Evolutionary conservation across 2,113 vertebrate species (phyloP), one percentile per base, ranked within the genome.

Genomic region (Daubentonia madagascariensis): DNA sequence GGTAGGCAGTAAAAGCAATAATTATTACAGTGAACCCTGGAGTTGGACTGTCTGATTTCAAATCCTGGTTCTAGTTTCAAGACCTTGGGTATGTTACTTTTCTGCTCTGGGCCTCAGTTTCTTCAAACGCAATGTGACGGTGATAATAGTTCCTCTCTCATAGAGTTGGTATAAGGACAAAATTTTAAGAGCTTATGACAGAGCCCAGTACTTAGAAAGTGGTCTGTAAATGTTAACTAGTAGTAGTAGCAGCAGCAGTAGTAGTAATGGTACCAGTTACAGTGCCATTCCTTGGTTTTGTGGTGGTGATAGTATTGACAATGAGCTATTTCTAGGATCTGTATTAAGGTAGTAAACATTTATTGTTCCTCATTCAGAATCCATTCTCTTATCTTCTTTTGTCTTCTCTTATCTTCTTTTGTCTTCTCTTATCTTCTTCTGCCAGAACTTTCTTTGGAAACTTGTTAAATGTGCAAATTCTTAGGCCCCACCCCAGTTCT

Each of bases 11-110:
- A 17, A n/a, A 65, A 6, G 23, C 45, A 32, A 13, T 70, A 50
- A 70, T 91, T 59, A 63, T 32, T 40, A 40, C 35, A 18, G 25
- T 25, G 43, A 35, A 28, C 17, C 12, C 35, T 76, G 32, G 37
- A 89, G 37, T 87, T n/a, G 50, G 20, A 16, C 35, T 12, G 3
- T 83, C 79, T 84, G 48, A 13, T 87, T 94, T 90, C 80, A 92
- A 86, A 78, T 72, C 70, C 50, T 52, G 52, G 6, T 35, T 94
- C 37, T 32, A 57, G 25, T 68, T 96, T 54, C 3, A n/a, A 48
- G n/a, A 79, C 10, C 40, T 90, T 79, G 68, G 75, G 1, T 13
- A 9, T 10, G 5, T 40, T n/a, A n/a, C 88, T 87, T 70, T 9
- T 4, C 25, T 89, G 35, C 11, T 57, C 68, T 32, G 18, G 92